Evolutionary conservation across 2,113 vertebrate species (phyloP).

Genomic region (Sisor rabdophorus): DNA sequence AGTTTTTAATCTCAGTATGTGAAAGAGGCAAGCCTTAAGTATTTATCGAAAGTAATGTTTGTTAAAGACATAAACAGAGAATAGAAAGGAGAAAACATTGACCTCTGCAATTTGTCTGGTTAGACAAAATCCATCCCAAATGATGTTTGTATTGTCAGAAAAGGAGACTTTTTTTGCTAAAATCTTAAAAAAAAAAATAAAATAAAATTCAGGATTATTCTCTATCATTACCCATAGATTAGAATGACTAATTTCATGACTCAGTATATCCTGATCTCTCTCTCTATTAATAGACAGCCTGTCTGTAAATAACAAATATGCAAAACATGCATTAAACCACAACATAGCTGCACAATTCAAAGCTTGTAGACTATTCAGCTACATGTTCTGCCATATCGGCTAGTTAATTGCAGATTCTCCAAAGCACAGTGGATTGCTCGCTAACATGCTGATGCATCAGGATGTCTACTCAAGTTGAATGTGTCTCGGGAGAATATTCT

Average conservation of each 20-base stretch:
- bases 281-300: neutral
- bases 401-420: neutral
- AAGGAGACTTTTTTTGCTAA: neutral
- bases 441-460: neutral
- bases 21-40: conserved; percentile 44
- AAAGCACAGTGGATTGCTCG: neutral
- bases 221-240: neutral
- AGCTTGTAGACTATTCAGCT: neutral
- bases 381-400: neutral
- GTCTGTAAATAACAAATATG: neutral
- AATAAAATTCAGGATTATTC: neutral
- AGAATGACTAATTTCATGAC: neutral
- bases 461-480: neutral
- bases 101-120: conserved; percentile 7
- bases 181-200: too few species aligned
- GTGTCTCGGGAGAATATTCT: neutral
- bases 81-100: conserved; percentile 12
- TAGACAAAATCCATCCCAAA: too few species aligned
- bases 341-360: neutral
- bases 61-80: neutral
- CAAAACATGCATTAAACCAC: neutral
- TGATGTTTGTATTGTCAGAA: too few species aligned
- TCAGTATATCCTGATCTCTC: neutral
- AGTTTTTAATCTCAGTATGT: conserved; percentile 51
- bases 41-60: conserved; percentile 52